Evolutionary conservation across 1,140 invertebrate genomes (phyloP), one percentile per base, ranked within the genome.

Genomic region (Chrysopa pallens): DNA sequence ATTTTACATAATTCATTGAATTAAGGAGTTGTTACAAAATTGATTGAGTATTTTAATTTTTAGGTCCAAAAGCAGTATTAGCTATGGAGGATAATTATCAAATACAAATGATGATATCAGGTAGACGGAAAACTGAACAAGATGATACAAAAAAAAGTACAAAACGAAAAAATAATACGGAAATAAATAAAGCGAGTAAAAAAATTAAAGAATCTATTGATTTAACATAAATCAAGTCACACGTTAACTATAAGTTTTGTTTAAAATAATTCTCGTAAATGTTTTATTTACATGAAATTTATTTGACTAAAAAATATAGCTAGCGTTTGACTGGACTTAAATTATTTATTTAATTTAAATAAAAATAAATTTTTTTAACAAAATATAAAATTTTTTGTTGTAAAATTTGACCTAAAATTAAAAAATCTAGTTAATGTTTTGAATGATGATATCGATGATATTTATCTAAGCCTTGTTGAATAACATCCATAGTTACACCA

Each of bases 401-500:
- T 23, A 23, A 23, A 23, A 23, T 23, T 23, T 2, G 17, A 23
- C 17, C 17, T 23, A 23, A 23, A 23, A 23, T 23, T 23, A 38
- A 38, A 28, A 8, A 40, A 28, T 4, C 8, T 40, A 28, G 29
- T 11, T 11, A 27, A 23, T 9, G 11, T 33, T 42, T 31, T 29
- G 17, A 14, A 42, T 43, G 28, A 6, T 11, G 1, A 17, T 39
- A 47, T 47, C n/a, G 52, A 39, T 64, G n/a, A 57, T 64, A 72
- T 48, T 57, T 46, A 36, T 60, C 47, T 29, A 76, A 49, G 23
- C 64, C 67, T 42, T 70, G 45, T 49, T 68, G 51, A 17, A 76
- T 41, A 23, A 72, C 51, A 45, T 60, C 44, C 46, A 57, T 55
- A 1, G 52, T 67, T 1, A 76, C 59, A 38, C 72, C 72, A 52